A percentile compares a stretch with the other conserved stretches of the same genome.
Conservation (phyloP, 2,888 invertebrate genomes). For the Drosophila parthenogenetica region DNA sequence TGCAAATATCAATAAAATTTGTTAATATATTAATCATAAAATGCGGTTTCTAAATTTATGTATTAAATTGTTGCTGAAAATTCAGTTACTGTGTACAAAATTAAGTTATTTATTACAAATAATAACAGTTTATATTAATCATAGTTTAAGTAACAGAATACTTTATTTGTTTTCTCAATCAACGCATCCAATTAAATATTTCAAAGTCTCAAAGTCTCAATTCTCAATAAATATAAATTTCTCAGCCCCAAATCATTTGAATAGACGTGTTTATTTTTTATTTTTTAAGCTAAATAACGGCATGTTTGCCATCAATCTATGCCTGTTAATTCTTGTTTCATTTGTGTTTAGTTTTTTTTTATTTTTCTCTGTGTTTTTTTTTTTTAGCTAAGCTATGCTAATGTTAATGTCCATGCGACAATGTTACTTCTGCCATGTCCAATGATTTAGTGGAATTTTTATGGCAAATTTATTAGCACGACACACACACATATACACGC, state of each 20-base stretch:
- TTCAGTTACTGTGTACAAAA: background rate
- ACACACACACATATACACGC: conserved; percentile 8
- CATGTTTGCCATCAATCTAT: conserved; percentile 41
- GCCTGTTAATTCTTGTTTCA: conserved; percentile 30
- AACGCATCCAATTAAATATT: background rate
- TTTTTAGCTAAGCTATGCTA: conserved; percentile 61
- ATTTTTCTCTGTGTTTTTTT: conserved; percentile 8
- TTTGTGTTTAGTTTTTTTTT: background rate
- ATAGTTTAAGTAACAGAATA: background rate
- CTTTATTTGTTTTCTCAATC: conserved; percentile 14
- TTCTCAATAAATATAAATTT: conserved; percentile 14
- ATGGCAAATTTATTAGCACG: conserved; percentile 75
- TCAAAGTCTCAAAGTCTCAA: conserved; percentile 11
- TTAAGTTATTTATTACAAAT: background rate
- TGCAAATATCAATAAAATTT: conserved; percentile 10
- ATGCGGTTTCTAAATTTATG: background rate
- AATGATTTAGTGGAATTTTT: conserved; percentile 79
- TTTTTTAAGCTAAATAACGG: conserved; percentile 38
- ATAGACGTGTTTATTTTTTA: conserved; percentile 13
- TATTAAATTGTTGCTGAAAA: background rate
- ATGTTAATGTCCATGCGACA: conserved; percentile 71
- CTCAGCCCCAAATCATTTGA: conserved; percentile 16
- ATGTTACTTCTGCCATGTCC: conserved; percentile 53
- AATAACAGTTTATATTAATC: background rate
- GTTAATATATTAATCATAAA: conserved; percentile 17